phyloP scores from a whole-genome alignment of 2,888 invertebrate species.

The Unio pictorum region DNA sequence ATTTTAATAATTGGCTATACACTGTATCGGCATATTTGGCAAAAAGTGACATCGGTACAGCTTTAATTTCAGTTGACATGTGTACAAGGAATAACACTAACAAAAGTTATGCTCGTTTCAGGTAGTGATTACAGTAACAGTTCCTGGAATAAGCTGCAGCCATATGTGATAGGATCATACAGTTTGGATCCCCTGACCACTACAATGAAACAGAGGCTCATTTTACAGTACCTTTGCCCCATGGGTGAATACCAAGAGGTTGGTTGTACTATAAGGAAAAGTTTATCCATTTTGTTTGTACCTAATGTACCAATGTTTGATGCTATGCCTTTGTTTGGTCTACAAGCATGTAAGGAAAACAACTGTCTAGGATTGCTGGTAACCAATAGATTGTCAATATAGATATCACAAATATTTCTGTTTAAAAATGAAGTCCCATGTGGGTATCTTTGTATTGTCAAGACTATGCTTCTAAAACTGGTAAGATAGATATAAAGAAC shows the following conservation, averaged over 20 bases:
- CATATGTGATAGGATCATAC: constrained; percentile 89
- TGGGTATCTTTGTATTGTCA: no score
- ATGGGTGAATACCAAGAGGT: constrained; percentile 98
- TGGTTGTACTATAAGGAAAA: constrained; percentile 27
- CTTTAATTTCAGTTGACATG: no score
- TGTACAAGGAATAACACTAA: no score
- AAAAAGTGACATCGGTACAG: no score
- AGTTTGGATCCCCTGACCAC: constrained; percentile 90
- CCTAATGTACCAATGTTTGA: neutral
- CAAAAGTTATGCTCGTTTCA: neutral
- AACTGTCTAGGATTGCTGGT: no score
- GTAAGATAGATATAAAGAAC: no score
- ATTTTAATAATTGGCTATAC: no score
- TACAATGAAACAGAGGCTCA: constrained; percentile 92
- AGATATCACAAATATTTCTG: neutral
- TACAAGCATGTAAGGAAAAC: neutral
- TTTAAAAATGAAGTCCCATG: no score
- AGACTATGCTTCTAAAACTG: no score
- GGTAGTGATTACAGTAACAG: constrained; percentile 82
- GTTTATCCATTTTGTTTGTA: neutral
- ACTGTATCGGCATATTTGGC: no score
- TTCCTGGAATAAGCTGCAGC: constrained; percentile 92
- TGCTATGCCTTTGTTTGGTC: neutral
- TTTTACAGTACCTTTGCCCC: constrained; percentile 93
- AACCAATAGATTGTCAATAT: no score